These are phyloP conservation scores for Synaphobranchus kaupii DNA, from an alignment of 2,797 vertebrate species.

Conservation along the genomic window DNA sequence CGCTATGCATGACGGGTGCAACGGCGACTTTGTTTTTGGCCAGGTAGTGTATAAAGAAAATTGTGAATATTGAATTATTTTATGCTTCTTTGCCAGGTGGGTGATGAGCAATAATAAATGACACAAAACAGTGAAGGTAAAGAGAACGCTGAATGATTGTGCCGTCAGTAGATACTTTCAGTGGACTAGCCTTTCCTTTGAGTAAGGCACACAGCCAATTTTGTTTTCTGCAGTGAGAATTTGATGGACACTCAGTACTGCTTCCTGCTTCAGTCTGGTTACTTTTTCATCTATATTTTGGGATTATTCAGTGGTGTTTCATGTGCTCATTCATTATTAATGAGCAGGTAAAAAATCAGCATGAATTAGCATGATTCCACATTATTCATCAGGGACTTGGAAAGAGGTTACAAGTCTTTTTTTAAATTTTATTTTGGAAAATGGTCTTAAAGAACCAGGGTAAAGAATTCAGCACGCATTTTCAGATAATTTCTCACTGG, in stretches of 20 bases:
- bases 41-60: no score
- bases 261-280: conserved; percentile 23
- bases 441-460: conserved; percentile 22
- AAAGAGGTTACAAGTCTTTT: conserved; percentile 17
- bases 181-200: not conserved
- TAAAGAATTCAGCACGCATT: conserved; percentile 44
- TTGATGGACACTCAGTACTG: conserved; percentile 25
- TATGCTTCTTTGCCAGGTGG: not conserved
- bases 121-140: not conserved
- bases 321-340: conserved; percentile 59
- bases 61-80: not conserved
- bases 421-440: conserved; percentile 14
- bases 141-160: not conserved
- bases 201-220: no score
- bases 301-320: conserved; percentile 50
- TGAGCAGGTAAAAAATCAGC: conserved; percentile 50
- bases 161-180: not conserved
- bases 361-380: conserved; percentile 44
- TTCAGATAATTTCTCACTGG: conserved; percentile 51
- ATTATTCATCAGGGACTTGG: conserved; percentile 40
- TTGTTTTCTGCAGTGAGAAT: not conserved
- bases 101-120: not conserved
- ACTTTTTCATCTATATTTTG: conserved; percentile 36
- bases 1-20: no score
- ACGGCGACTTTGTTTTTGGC: no score